phyloP scores from a whole-genome alignment of 2,888 invertebrate genomes.

The Lottia gigantea region DNA sequence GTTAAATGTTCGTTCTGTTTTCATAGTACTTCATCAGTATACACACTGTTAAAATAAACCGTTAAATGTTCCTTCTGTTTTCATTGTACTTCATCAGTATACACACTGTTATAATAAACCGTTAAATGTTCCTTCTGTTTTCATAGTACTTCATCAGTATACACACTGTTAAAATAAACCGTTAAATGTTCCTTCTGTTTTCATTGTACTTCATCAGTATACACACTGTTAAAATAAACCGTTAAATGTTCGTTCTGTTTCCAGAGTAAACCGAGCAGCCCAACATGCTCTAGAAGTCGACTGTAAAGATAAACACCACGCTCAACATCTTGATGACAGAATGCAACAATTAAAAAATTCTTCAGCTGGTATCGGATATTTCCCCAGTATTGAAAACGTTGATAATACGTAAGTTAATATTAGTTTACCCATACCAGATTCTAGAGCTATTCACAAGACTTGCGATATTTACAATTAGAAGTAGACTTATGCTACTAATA shows the following conservation, averaged over 20 bases:
- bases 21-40: constrained; percentile 60
- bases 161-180: neutral
- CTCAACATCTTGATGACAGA: constrained; percentile 70
- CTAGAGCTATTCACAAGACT: neutral
- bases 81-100: too few relatives aligned
- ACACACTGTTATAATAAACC: neutral
- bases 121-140: constrained; percentile 1
- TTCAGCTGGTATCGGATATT: constrained; percentile 58
- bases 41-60: neutral
- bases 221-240: neutral
- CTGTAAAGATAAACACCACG: constrained; percentile 87
- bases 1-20: constrained; percentile 1
- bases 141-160: constrained; percentile 60
- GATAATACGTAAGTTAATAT: constrained; percentile 62
- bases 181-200: constrained; percentile 1
- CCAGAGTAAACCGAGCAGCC: constrained; percentile 65
- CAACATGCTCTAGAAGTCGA: constrained; percentile 87
- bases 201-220: constrained; percentile 34
- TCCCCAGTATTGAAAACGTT: constrained; percentile 61
- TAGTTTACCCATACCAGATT: neutral
- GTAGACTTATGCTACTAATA: too few relatives aligned
- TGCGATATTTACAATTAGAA: neutral
- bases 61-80: too few relatives aligned
- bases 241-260: neutral
- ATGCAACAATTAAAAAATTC: constrained; percentile 62